Evolutionary conservation across 2,797 vertebrate species (phyloP).

Genomic region (Taenioides sp.): DNA sequence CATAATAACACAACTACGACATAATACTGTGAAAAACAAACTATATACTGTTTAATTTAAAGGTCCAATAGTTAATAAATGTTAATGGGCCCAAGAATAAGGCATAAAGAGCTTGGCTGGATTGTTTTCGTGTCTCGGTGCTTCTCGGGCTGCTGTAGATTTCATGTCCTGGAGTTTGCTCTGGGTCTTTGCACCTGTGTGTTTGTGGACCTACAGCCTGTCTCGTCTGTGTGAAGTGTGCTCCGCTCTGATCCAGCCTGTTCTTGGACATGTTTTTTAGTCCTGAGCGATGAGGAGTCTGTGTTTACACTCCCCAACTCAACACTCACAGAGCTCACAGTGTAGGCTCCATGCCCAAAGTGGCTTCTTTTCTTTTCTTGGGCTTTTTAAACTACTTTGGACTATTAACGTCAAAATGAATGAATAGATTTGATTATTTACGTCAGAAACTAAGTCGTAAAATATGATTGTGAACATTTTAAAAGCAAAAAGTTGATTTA

Average conservation of each 20-base stretch:
- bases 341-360: conserved; percentile 41
- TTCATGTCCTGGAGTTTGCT: conserved; percentile 6
- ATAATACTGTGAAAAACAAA: too few species aligned
- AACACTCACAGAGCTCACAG: conserved; percentile 47
- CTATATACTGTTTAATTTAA: too few species aligned
- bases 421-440: too few species aligned
- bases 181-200: neutral
- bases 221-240: conserved; percentile 12
- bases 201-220: conserved; percentile 11
- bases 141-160: neutral
- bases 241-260: conserved; percentile 32
- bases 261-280: conserved; percentile 43
- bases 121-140: too few species aligned
- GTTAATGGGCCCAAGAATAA: too few species aligned
- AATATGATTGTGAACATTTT: too few species aligned
- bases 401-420: neutral
- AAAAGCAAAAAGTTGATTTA: too few species aligned
- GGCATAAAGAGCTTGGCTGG: too few species aligned
- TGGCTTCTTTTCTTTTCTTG: conserved; percentile 23
- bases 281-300: conserved; percentile 64
- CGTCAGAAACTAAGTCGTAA: too few species aligned
- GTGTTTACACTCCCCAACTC: conserved; percentile 69
- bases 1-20: too few species aligned
- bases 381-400: neutral
- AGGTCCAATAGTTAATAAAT: too few species aligned